These are phyloP conservation scores for Lytechinus variegatus DNA, from an alignment of 35 echinoderm and acorn worm genomes.

Conservation along the genomic window DNA sequence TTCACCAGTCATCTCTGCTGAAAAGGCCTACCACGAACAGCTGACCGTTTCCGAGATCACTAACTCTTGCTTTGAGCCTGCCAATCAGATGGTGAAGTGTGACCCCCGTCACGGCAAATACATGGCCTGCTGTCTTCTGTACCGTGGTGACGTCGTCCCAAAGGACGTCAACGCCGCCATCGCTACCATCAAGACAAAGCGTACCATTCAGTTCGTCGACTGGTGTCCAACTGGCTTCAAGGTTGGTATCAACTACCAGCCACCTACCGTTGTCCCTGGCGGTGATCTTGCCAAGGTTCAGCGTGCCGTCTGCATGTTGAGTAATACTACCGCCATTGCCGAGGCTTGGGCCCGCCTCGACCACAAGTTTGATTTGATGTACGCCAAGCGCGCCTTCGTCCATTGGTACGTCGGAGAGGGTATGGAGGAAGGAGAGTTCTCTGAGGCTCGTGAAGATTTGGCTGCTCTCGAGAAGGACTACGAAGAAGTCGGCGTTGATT, in stretches of 20 bases:
- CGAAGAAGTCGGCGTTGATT: conserved; percentile 43
- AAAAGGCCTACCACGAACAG: conserved; percentile 91
- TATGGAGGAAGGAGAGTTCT: conserved; percentile 83
- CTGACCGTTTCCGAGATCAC: conserved; percentile 86
- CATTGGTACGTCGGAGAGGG: conserved; percentile 78
- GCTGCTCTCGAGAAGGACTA: conserved; percentile 90
- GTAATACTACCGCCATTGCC: conserved; percentile 74
- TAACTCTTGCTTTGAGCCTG: conserved; percentile 86
- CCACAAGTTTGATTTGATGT: conserved; percentile 80
- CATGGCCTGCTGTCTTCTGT: conserved; percentile 87
- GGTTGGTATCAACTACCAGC: conserved; percentile 77
- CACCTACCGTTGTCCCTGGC: conserved; percentile 71
- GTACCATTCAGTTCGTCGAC: conserved; percentile 76
- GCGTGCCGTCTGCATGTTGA: conserved; percentile 79
- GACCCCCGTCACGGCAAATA: conserved; percentile 95
- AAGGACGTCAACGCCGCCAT: conserved; percentile 70
- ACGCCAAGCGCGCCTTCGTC: conserved; percentile 81
- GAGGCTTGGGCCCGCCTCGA: conserved; percentile 75
- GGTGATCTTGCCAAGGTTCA: conserved; percentile 80
- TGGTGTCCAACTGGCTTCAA: conserved; percentile 84
- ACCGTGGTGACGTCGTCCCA: conserved; percentile 66
- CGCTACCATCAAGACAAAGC: conserved; percentile 74
- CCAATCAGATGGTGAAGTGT: conserved; percentile 93
- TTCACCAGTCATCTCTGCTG: conserved; percentile 81
- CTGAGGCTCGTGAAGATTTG: conserved; percentile 89